Evolutionary conservation across 1,140 invertebrate species (phyloP), one percentile per base, ranked within the genome.

Genomic region (Neodiprion fabricii): DNA sequence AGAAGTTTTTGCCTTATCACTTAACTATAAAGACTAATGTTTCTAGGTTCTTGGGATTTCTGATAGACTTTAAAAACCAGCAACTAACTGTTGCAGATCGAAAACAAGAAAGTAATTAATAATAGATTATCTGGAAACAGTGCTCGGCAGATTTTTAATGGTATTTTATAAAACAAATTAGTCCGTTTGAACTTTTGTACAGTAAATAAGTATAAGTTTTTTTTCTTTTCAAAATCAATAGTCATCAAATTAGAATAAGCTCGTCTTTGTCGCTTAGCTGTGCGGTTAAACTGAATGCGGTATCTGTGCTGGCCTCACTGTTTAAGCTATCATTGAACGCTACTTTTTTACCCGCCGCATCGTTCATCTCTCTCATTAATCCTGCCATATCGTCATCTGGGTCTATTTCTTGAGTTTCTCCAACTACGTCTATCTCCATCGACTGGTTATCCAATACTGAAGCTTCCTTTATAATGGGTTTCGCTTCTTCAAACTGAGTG

Each of bases 361-460:
- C 87, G n/a, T 86, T 87, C 86, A 89, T 87, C 78, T 89, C 87
- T 28, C 87, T 81, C 87, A 89, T 89, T 70, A 88, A 74, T 21
- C 87, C 87, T 21, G 87, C 87, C 82, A 89, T 87, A 72, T 89
- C 87, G 70, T 89, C 87, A 61, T 89, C 87, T 1, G 87, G 87
- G 79, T 89, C 87, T 49, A 89, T 88, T 71, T 88, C 87, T 67
- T 85, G 84, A 23, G 74, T 71, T 68, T 82, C 84, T 9, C 82
- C 82, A 17, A 86, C 81, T 14, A 84, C 83, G 72, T 85, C 84
- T n/a, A 86, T 82, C 48, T 88, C 84, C 82, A 85, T 81, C 7
- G 76, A 79, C 17, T 83, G 81, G 72, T 76, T 76, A 70, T 85
- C 82, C 17, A 66, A 70, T 14, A 70, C 9, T 8, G 73, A 71